phyloP scores from a whole-genome alignment of 1,140 invertebrate species.

The Oreohelix idahoensis region DNA sequence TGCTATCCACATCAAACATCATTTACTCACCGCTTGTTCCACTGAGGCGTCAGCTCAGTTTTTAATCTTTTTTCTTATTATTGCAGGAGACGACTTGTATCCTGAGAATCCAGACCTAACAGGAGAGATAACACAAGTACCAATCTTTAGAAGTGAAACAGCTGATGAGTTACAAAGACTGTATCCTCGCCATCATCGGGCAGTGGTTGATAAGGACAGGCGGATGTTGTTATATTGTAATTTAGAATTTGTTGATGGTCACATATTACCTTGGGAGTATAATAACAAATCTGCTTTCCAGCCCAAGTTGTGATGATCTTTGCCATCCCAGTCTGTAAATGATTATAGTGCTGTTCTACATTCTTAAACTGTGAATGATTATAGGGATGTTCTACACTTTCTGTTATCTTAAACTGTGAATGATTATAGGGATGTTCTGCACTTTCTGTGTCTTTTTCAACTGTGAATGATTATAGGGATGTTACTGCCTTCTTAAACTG shows the following conservation, averaged over 20 bases:
- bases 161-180: neutral
- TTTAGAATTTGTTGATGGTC: neutral
- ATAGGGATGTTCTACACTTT: too few species aligned
- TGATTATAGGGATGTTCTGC: too few species aligned
- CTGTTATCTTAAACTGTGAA: too few species aligned
- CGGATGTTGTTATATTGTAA: constrained; percentile 20
- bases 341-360: too few species aligned
- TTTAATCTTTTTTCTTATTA: neutral
- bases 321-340: too few species aligned
- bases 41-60: neutral
- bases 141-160: neutral
- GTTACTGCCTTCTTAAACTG: too few species aligned
- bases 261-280: neutral
- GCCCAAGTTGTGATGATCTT: neutral
- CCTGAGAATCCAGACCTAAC: constrained; percentile 51
- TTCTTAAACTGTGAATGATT: too few species aligned
- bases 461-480: too few species aligned
- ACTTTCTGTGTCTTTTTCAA: too few species aligned
- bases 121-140: constrained; percentile 11
- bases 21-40: neutral
- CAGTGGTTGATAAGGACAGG: neutral
- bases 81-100: constrained; percentile 58
- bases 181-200: neutral
- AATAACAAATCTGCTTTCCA: neutral
- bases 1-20: too few species aligned